Percentiles rank a stretch among this genome's conserved stretches.
Evolutionary conservation across 37 sponge, comb jelly and placozoan species (phyloP).

Genomic region (Corticium candelabrum): DNA sequence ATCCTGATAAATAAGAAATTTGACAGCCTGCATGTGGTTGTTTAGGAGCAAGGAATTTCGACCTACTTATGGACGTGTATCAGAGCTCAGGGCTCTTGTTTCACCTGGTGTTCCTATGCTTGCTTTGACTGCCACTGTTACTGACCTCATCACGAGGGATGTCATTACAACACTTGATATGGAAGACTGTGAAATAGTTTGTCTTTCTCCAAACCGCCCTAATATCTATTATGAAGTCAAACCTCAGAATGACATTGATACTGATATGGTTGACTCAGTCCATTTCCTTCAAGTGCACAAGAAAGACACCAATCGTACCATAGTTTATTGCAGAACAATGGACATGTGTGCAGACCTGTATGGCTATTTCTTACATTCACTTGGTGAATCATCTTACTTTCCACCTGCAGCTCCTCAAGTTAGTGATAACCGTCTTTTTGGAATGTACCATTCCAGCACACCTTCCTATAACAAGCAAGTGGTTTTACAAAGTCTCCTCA

Average conservation of each 20-base stretch:
- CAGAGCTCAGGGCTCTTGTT: conserved; percentile 34
- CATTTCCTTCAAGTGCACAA: conserved; percentile 2
- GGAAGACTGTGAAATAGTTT: conserved; percentile 10
- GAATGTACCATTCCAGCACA: conserved; percentile 32
- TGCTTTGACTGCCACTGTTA: conserved; percentile 32
- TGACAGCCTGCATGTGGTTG: not conserved
- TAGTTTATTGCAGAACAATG: conserved; percentile 34
- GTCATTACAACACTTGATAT: not conserved
- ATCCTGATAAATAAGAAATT: not conserved
- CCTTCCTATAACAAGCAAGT: conserved; percentile 23
- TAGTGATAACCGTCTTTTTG: conserved; percentile 26
- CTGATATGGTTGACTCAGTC: not conserved
- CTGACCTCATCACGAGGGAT: conserved; percentile 1
- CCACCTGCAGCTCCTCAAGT: conserved; percentile 19
- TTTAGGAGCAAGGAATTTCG: conserved; percentile 40
- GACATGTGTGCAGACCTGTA: conserved; percentile 34
- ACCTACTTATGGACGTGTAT: conserved; percentile 27
- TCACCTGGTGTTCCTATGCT: conserved; percentile 12
- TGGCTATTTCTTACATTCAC: conserved; percentile 13
- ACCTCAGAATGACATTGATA: conserved; percentile 11
- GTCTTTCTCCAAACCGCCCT: conserved; percentile 29
- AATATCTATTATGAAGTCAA: conserved; percentile 28
- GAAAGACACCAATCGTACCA: conserved; percentile 3
- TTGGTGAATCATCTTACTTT: conserved; percentile 17
- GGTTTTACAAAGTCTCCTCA: conserved; percentile 17